A percentile compares a stretch with the other conserved stretches of the same genome.
phyloP scores from a whole-genome alignment of 2,888 invertebrate species.

The Fragum sueziense region DNA sequence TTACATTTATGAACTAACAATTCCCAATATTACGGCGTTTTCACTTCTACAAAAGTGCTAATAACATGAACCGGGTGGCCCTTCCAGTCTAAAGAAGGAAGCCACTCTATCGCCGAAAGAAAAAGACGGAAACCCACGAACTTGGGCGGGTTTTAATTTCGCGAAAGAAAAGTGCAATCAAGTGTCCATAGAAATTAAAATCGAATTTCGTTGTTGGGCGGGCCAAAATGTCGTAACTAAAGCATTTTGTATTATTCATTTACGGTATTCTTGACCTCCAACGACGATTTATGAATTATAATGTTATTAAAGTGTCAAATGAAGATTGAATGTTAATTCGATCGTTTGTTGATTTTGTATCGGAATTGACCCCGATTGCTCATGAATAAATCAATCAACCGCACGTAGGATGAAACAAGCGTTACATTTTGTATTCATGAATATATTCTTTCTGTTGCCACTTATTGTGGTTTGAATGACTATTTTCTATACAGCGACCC shows the following conservation, averaged over 20 bases:
- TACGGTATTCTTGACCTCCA: too few relatives aligned
- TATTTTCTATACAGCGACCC: too few relatives aligned
- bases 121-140: neutral
- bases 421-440: neutral
- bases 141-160: constrained; percentile 16
- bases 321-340: neutral
- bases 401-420: neutral
- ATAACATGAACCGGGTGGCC: constrained; percentile 46
- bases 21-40: constrained; percentile 44
- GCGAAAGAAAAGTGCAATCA: constrained; percentile 13
- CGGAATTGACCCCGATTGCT: neutral
- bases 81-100: constrained; percentile 8
- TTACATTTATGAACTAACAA: constrained; percentile 45
- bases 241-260: too few relatives aligned
- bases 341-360: constrained; percentile 6
- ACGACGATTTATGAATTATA: neutral
- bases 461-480: too few relatives aligned
- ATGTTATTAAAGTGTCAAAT: constrained; percentile 21
- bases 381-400: neutral
- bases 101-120: neutral
- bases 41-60: constrained; percentile 42
- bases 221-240: too few relatives aligned
- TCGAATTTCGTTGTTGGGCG: too few relatives aligned
- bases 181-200: constrained; percentile 3
- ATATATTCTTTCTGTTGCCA: neutral